Evolutionary conservation across 92 coral and sea anemone species (phyloP).

Genomic region (Phenganax stokvisi): DNA sequence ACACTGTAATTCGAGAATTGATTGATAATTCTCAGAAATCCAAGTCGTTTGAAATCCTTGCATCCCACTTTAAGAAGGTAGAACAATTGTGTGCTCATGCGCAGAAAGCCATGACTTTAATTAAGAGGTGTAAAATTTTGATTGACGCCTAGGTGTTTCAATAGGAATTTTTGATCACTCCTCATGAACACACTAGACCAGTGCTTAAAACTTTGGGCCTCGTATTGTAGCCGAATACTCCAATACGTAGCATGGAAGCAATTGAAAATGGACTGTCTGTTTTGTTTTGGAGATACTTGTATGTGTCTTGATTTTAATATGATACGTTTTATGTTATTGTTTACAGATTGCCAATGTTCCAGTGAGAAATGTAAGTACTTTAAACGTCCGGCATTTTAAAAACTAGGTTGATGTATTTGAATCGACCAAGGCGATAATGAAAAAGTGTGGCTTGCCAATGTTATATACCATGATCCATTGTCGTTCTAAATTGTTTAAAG

Average conservation of each 20-base stretch:
- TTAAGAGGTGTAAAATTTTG: background rate
- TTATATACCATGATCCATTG: background rate
- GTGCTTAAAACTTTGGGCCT: background rate
- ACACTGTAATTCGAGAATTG: conserved; percentile 51
- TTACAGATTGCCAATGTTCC: conserved; percentile 56
- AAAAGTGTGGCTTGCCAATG: background rate
- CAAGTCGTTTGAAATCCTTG: conserved; percentile 47
- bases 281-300: background rate
- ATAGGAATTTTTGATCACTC: background rate
- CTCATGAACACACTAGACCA: background rate
- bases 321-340: background rate
- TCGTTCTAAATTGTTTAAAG: background rate
- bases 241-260: background rate
- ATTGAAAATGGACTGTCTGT: background rate
- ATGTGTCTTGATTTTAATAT: too few relatives aligned
- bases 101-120: background rate
- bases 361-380: conserved; percentile 53
- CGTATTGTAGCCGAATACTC: background rate
- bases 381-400: too few relatives aligned
- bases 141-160: too few relatives aligned
- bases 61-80: conserved; percentile 58
- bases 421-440: background rate
- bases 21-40: conserved; percentile 47
- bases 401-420: background rate
- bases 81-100: background rate